Evolutionary conservation across 2,888 invertebrate genomes (phyloP), one percentile per base, ranked within the genome.

Genomic region (Drosophila birchii): DNA sequence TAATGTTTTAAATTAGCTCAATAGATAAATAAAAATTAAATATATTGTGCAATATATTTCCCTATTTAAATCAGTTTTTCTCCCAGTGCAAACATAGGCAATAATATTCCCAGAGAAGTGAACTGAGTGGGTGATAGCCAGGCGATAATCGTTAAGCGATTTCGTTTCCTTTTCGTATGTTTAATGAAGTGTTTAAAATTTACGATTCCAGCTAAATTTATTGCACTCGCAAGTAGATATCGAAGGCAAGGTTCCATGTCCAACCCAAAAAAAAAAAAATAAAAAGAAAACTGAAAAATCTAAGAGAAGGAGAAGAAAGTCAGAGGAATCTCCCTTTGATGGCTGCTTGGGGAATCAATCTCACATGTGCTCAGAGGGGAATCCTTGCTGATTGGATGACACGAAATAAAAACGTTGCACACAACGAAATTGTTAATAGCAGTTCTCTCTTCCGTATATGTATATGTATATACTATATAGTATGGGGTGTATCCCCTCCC

Each of bases 131-230:
- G 59, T 41, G 66, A 32, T 44, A 39, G 45, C 61, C 41, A 16
- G 36, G 61, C 73, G 64, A 73, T 73, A 73, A 72, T 72, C 73
- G 73, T 73, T 72, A 72, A 73, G 64, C 60, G 76, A 62, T 62
- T 71, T 60, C 53, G 57, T 34, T 72, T 43, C 45, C 60, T 56
- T 68, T 59, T 63, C 67, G 54, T 44, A 53, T 64, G 80, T 78
- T 81, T 78, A 83, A 84, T 81, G 84, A 83, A 81, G 85, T 80
- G 82, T 83, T 83, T 84, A 78, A 84, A 81, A 83, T 84, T 81
- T 84, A 84, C 83, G 83, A 80, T 72, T 81, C 67, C 47, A 60
- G 55, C 62, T 44, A 75, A 81, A 81, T 81, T 81, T 81, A 81
- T 81, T 78, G 80, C 78, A 72, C 71, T 77, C 62, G 16, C 67